A percentile compares a stretch with the other conserved stretches of the same genome.
These are phyloP conservation scores for Plusia festucae DNA, from an alignment of 2,888 invertebrate species.

Conservation along the genomic window DNA sequence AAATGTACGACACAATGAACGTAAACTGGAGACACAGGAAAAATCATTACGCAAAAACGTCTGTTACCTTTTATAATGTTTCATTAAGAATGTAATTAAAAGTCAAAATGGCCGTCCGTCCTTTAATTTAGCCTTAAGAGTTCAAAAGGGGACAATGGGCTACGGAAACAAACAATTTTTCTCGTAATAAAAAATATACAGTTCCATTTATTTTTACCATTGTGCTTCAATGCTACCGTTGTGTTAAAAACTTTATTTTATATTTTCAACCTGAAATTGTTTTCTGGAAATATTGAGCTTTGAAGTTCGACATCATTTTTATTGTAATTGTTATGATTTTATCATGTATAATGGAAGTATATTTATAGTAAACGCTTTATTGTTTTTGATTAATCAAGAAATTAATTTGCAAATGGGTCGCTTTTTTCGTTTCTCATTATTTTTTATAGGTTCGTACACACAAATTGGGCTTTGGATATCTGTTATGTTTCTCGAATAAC, in stretches of 20 bases:
- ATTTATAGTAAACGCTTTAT: not conserved
- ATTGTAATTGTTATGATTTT: conserved; percentile 3
- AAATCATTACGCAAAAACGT: conserved; percentile 48
- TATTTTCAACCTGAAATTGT: not conserved
- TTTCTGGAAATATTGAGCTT: not conserved
- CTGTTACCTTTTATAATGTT: conserved; percentile 64
- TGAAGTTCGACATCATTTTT: not conserved
- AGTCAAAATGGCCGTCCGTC: conserved; percentile 60
- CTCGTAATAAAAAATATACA: conserved; percentile 46
- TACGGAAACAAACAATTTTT: conserved; percentile 53
- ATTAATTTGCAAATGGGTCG: not conserved
- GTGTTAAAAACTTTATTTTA: not conserved
- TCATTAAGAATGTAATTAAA: conserved; percentile 71
- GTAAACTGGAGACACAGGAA: conserved; percentile 10
- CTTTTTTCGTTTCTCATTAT: not conserved
- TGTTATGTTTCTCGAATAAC: too few species aligned
- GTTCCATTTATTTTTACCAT: conserved; percentile 34
- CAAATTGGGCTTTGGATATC: too few species aligned
- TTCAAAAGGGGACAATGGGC: conserved; percentile 54
- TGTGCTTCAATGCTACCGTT: conserved; percentile 21
- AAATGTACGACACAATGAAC: not conserved
- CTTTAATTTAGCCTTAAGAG: conserved; percentile 61
- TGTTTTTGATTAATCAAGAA: not conserved
- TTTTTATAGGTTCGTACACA: not conserved
- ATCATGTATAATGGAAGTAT: not conserved